These are phyloP conservation scores for Pseudorhombus dupliciocellatus DNA, from an alignment of 2,113 vertebrate species.

Conservation along the genomic window DNA sequence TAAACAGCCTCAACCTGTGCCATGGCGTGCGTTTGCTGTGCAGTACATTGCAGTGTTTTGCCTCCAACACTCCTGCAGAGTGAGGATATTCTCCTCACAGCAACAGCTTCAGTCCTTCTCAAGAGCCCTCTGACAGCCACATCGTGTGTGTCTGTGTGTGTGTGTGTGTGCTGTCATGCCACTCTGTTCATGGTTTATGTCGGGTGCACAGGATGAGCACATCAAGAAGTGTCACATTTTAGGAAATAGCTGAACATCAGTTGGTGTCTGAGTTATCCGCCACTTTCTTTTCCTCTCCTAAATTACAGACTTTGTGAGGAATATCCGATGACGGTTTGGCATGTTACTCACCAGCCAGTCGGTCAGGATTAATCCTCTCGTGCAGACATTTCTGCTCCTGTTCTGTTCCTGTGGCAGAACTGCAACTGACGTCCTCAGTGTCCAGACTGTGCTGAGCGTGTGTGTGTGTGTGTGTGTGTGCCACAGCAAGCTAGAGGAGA, in stretches of 20 bases:
- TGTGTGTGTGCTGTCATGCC: not conserved
- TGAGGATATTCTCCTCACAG: slow-evolving; percentile 35
- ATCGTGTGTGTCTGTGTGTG: not conserved
- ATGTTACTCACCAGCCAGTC: slow-evolving; percentile 51
- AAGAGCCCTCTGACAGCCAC: not conserved
- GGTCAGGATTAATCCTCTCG: slow-evolving; percentile 36
- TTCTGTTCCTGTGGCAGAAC: slow-evolving; percentile 25
- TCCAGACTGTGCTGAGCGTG: slow-evolving; percentile 15
- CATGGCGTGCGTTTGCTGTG: too few relatives aligned
- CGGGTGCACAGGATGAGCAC: not conserved
- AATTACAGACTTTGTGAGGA: slow-evolving; percentile 28
- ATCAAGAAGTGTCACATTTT: not conserved
- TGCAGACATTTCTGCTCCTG: slow-evolving; percentile 52
- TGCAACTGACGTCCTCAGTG: slow-evolving; percentile 34
- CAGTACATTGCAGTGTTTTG: not conserved
- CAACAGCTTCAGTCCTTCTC: slow-evolving; percentile 1
- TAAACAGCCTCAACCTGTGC: not conserved
- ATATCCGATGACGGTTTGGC: not conserved
- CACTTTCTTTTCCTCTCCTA: not conserved
- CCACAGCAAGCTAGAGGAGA: slow-evolving; percentile 30
- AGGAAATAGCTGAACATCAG: not conserved
- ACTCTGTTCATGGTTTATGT: not conserved
- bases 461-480: slow-evolving; percentile 33
- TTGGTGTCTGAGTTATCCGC: not conserved
- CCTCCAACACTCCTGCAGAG: slow-evolving; percentile 8